Evolutionary conservation across 2,797 vertebrate genomes (phyloP).

Genomic region (Sebastes trivittatus): DNA sequence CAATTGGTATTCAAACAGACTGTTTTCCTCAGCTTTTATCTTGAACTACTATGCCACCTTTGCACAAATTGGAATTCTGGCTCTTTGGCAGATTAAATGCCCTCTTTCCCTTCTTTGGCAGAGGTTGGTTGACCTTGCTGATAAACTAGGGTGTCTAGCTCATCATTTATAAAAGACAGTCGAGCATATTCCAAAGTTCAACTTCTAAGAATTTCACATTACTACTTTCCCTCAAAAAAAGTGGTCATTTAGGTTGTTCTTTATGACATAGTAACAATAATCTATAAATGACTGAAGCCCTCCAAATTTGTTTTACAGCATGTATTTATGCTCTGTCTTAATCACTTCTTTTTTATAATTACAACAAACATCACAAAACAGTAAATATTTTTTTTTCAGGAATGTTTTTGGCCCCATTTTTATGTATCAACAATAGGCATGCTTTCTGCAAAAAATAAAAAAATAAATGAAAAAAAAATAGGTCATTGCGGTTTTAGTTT

Average conservation of each 20-base stretch:
- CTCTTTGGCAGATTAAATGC: conserved; percentile 58
- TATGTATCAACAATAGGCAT: conserved; percentile 35
- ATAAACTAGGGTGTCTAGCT: conserved; percentile 52
- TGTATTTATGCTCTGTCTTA: not conserved
- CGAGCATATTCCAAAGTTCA: conserved; percentile 3
- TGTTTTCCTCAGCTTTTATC: conserved; percentile 67
- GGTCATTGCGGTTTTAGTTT: conserved; percentile 33
- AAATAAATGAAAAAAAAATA: not conserved
- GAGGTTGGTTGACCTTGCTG: conserved; percentile 64
- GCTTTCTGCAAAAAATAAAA: conserved; percentile 30
- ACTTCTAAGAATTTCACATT: conserved; percentile 23
- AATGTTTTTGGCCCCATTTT: not conserved
- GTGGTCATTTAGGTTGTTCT: not conserved
- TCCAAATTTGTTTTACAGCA: not conserved
- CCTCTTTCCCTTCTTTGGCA: not conserved
- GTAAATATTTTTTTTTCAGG: not conserved
- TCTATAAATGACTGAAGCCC: not conserved
- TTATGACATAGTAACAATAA: not conserved
- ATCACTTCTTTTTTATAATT: not conserved
- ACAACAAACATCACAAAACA: conserved; percentile 3
- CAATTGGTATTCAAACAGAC: conserved; percentile 65
- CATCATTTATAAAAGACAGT: conserved; percentile 52
- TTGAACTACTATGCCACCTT: conserved; percentile 60
- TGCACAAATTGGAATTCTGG: conserved; percentile 60
- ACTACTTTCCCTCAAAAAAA: not conserved